Evolutionary conservation across 2,113 vertebrate species (phyloP).

Genomic region (Nannospalax galili): DNA sequence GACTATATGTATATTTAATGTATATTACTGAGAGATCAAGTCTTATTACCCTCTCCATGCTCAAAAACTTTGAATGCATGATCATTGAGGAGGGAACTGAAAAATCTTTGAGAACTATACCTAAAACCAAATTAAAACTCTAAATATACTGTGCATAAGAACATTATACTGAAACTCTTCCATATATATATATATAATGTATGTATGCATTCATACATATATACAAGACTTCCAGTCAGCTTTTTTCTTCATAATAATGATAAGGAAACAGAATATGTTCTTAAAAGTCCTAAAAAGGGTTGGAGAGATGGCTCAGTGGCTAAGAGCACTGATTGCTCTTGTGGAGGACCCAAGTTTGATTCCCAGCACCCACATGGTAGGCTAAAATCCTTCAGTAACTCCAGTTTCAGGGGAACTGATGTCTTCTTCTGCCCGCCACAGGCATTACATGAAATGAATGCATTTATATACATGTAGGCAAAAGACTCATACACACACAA

Average conservation of each 20-base stretch:
- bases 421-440: background rate
- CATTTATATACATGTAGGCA: background rate
- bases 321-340: background rate
- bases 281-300: background rate
- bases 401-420: background rate
- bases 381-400: background rate
- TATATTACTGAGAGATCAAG: background rate
- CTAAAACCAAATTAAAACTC: background rate
- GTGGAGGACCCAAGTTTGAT: background rate
- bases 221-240: background rate
- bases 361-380: background rate
- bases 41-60: fast-evolving
- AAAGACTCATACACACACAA: too few relatives aligned
- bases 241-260: background rate
- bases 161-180: background rate
- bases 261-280: background rate
- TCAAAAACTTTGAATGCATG: background rate
- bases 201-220: too few relatives aligned
- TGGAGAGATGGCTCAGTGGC: background rate
- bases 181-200: background rate
- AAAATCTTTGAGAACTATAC: background rate
- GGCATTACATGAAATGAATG: background rate
- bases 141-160: background rate
- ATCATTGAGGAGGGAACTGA: background rate
- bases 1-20: too few relatives aligned